Evolutionary conservation across 2,888 invertebrate species (phyloP), one percentile per base, ranked within the genome.

Genomic region (Sinopyrophorus schimmeli): DNA sequence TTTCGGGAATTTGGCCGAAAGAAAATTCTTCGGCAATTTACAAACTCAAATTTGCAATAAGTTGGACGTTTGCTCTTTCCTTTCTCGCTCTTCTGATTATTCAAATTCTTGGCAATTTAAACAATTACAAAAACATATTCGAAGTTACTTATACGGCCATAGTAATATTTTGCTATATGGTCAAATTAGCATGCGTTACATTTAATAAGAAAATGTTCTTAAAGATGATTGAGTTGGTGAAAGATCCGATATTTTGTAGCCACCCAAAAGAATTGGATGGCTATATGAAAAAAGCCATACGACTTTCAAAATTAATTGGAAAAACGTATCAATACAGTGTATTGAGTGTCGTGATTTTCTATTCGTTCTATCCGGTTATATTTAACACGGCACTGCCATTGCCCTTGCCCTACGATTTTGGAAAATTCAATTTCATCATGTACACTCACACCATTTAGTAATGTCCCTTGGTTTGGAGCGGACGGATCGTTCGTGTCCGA

Each of bases 371-470:
- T 24, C 54, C 54, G 2, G 17, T 52, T 18, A 2, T 48, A 5
- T 44, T 46, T n/a, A 28, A 44, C 2, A 41, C 31, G 28, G 34
- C 39, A 5, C 32, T 49, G 9, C 53, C 56, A 1, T 47, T 56
- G 39, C 54, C 56, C 5, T 48, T 56, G 39, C 42, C 53, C 7
- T 54, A 41, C 31, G 43, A 56, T 11, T 5, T 54, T 15, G 47
- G 49, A 6, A 16, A 21, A 5, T 51, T 35, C 7, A 32, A n/a
- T 14, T 34, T 27, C 27, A 20, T 31, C 10, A 49, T 54, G 42
- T 46, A 54, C 14, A 17, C 28, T 5, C 47, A n/a, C n/a, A n/a
- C n/a, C n/a, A n/a, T n/a, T n/a, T n/a, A n/a, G n/a, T n/a, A n/a
- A n/a, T n/a, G n/a, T n/a, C n/a, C n/a, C n/a, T n/a, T n/a, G n/a